These are phyloP conservation scores for Lontra canadensis DNA, from an alignment of 2,113 vertebrate genomes.

Conservation along the genomic window DNA sequence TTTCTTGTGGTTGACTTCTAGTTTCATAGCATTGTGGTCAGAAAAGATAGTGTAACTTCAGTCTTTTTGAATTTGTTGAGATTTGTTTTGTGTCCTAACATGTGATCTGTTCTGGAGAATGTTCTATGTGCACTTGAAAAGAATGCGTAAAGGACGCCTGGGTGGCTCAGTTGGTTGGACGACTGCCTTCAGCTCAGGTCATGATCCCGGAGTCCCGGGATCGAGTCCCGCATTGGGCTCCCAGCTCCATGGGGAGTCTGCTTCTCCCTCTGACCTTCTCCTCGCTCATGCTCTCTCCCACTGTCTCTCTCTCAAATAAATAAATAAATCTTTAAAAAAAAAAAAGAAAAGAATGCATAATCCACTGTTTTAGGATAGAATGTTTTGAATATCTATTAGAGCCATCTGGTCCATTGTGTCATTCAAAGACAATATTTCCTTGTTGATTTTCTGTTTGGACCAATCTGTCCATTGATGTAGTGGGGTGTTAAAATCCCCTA, in stretches of 20 bases:
- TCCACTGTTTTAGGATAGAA: neutral
- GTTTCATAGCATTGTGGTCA: neutral
- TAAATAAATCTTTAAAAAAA: no score
- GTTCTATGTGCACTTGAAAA: neutral
- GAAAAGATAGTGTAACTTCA: neutral
- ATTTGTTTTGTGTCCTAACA: neutral
- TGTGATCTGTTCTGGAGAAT: neutral
- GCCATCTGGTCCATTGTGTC: neutral
- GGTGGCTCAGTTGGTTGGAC: no score
- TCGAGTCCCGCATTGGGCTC: no score
- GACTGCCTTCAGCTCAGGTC: no score
- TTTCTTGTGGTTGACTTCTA: neutral
- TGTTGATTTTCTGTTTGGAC: neutral
- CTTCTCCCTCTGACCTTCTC: no score
- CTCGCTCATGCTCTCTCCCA: no score
- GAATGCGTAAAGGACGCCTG: no score
- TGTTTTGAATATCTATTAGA: neutral
- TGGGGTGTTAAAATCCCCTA: neutral
- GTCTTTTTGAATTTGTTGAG: neutral
- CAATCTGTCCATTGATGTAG: neutral
- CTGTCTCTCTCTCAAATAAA: no score
- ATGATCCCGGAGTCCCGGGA: no score
- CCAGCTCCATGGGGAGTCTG: no score
- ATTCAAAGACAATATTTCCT: neutral
- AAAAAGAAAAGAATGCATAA: neutral